Percentiles rank a stretch among this genome's conserved stretches.
phyloP scores from a whole-genome alignment of 2,113 vertebrate species.

The Antigone vipio region DNA sequence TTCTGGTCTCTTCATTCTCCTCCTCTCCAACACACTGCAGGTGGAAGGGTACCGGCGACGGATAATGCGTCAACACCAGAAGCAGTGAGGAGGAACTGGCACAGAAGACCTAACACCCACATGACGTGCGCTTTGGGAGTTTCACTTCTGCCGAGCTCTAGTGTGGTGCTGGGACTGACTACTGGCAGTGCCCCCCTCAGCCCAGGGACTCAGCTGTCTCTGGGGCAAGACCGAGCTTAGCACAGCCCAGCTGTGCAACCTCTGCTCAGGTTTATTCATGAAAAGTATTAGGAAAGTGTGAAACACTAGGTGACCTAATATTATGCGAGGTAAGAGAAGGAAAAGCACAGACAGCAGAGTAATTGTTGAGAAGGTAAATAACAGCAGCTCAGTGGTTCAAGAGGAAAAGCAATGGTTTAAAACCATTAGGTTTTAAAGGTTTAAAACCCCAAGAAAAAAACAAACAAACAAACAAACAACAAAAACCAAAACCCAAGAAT shows the following conservation, averaged over 20 bases:
- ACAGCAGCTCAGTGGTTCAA: neutral
- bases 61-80: rapidly evolving
- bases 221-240: neutral
- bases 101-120: neutral
- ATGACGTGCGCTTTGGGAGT: neutral
- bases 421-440: neutral
- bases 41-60: neutral
- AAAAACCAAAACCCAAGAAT: neutral
- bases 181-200: neutral
- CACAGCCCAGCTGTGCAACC: neutral
- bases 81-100: neutral
- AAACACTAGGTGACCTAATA: neutral
- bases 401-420: neutral
- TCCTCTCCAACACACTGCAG: neutral
- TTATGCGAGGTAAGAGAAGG: neutral
- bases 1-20: neutral
- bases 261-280: neutral
- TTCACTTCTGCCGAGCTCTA: neutral
- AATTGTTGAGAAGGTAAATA: neutral
- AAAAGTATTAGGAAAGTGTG: neutral
- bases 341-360: neutral
- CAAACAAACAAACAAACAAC: neutral
- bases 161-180: too few relatives aligned
- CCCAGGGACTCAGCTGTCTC: neutral
- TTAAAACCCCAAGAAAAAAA: neutral